A percentile compares a stretch with the other conserved stretches of the same genome.
phyloP scores from a whole-genome alignment of 2,113 vertebrate genomes.

The Gnathonemus longibarbis region DNA sequence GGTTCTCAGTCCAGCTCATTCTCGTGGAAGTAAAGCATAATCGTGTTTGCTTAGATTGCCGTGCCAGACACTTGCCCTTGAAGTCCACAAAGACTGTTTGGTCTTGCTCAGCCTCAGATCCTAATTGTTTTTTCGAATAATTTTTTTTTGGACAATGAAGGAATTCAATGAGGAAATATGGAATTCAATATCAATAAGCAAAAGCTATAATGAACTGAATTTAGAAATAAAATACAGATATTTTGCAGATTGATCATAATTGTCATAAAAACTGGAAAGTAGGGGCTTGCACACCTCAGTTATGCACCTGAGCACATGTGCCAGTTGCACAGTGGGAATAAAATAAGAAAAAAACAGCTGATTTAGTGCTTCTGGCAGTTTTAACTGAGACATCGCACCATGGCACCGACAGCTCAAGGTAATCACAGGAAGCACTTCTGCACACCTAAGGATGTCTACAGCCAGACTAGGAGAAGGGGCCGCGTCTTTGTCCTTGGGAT shows the following conservation, averaged over 20 bases:
- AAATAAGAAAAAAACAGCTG: neutral
- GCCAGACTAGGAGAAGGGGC: neutral
- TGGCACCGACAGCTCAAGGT: neutral
- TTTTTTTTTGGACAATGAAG: neutral
- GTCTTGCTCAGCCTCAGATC: neutral
- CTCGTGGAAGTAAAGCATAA: neutral
- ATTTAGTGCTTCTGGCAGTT: neutral
- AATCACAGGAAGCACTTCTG: neutral
- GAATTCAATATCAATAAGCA: neutral
- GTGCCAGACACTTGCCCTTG: neutral
- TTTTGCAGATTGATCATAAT: neutral
- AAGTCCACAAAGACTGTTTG: neutral
- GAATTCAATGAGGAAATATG: neutral
- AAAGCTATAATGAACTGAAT: neutral
- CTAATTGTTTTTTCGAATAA: neutral
- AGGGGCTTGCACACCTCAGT: neutral
- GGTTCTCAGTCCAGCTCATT: neutral
- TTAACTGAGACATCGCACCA: neutral
- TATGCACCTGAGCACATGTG: neutral
- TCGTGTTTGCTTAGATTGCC: neutral
- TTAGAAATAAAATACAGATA: neutral
- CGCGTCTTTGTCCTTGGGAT: neutral
- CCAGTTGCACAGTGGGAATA: neutral
- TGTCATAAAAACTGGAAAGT: neutral
- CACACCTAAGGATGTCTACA: neutral